Base-by-base conservation (phyloP, 2,113 vertebrate species). In the Amblyopsis rosae region DNA sequence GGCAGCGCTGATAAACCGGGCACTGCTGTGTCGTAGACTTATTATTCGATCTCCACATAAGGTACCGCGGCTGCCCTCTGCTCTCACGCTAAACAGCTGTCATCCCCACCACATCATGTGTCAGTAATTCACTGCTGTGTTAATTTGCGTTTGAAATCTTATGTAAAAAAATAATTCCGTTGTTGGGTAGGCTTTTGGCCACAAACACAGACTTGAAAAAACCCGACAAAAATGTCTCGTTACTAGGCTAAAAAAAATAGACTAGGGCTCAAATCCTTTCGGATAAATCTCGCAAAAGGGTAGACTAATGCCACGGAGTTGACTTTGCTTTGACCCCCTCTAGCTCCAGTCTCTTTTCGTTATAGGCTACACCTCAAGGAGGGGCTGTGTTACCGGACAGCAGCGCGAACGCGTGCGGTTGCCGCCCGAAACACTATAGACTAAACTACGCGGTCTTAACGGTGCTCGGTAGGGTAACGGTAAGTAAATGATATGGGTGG, bases 281-380 rank as follows among this genome's bases (percentile, higher is more conserved):
- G 13, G 49, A 41, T 15, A 62, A 16, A 58, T 35, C 62, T 17
- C 41, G 48, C 50, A 46, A 15, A 60, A 69, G 12, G 49, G 17
- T 55, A 48, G 58, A 17, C 61, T 5, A 16, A 57, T 66, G 68
- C 59, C 72, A 48, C 69, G 62, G 62, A 80, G 84, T 84, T 89
- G 89, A 88, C 89, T 90, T 90, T 90, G 87, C 74, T 70, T 64
- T 90, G 89, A 89, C 89, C 49, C 13, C 49, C 49, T 51, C 13
- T 51, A 2, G 11, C 49, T 51, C 49, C 49, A 51, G 49, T 15
- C 49, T 51, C 9, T 15, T 11, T 11, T 51, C 49, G 0, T 87
- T 86, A 81, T 53, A 50, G 32, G 71, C 65, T 19, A 62, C 13
- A 65, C 46, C 67, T 61, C 69, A 49, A 58, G 68, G 57, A 69